Percentiles rank a stretch among this genome's conserved stretches.
These are phyloP conservation scores for Gallinago solitaria DNA, from an alignment of 2,797 vertebrate genomes.

Conservation along the genomic window DNA sequence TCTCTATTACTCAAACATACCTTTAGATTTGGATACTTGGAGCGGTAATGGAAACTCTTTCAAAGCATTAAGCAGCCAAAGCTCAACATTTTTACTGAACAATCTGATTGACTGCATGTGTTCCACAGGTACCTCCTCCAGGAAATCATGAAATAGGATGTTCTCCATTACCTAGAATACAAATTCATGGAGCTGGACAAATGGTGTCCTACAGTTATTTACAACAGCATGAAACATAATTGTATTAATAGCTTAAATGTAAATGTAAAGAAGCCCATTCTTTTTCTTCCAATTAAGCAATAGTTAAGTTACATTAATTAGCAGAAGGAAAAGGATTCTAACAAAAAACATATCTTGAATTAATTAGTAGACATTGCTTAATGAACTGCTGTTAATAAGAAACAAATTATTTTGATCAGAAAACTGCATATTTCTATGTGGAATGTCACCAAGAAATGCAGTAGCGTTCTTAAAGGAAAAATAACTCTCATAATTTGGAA, in stretches of 20 bases:
- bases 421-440: background rate
- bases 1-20: constrained; percentile 20
- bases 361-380: background rate
- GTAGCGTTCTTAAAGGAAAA: background rate
- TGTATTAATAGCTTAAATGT: background rate
- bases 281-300: background rate
- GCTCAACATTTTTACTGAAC: constrained; percentile 72
- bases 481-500: background rate
- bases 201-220: background rate
- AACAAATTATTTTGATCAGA: background rate
- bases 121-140: constrained; percentile 69
- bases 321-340: background rate
- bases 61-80: constrained; percentile 68
- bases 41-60: constrained; percentile 50
- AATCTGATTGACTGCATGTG: constrained; percentile 57
- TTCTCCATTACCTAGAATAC: constrained; percentile 69
- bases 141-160: constrained; percentile 68
- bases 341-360: background rate
- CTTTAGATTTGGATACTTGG: constrained; percentile 64
- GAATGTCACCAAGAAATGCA: background rate
- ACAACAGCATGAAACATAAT: background rate
- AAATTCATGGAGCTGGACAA: background rate
- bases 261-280: background rate
- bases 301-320: background rate
- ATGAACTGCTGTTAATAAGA: background rate